Evolutionary conservation across 2,797 vertebrate genomes (phyloP), one percentile per base, ranked within the genome.

Genomic region (Antrozous pallidus): DNA sequence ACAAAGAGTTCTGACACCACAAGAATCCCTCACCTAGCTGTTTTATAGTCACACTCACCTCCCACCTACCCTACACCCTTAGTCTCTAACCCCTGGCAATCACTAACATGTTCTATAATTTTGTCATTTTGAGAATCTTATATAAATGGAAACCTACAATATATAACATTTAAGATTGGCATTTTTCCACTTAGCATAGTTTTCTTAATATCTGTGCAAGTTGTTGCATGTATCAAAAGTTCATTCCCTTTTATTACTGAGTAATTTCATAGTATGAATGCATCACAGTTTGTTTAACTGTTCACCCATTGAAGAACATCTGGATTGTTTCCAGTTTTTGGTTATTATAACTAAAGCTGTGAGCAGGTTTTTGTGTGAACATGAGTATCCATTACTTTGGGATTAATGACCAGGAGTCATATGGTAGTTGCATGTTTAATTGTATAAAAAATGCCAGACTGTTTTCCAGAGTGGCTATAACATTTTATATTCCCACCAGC

Each of bases 221-320:
- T 70, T 84, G 51, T 84, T 90, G 22, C 36, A 82, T 47, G 13
- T n/a, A 69, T 94, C 51, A 94, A 11, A 61, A 80, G 20, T 85
- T 71, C 12, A 0, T 92, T 71, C 69, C n/a, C 73, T 96, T 94
- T 92, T 69, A 81, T 45, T 88, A 74, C 58, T 88, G 80, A 93
- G 58, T 89, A 65, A 92, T 69, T 84, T 42, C 31, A 47, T 92
- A 33, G 18, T 92, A 70, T 74, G 69, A 47, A 74, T 85, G 45
- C 82, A 85, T 42, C 38, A 90, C 36, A 91, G 56, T 75, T 94
- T 89, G 67, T 82, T 93, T 77, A 88, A 88, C 31, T 84, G 36
- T 77, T 71, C 31, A 84, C 47, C 36, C n/a, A 36, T 54, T 90
- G 70, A 89, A 83, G 28, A 9, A 88, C 24, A 74, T 67, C 73